A percentile compares a stretch with the other conserved stretches of the same genome.
These are phyloP conservation scores for Cheiracanthium punctorium DNA, from an alignment of 2,888 invertebrate species.

Conservation along the genomic window DNA sequence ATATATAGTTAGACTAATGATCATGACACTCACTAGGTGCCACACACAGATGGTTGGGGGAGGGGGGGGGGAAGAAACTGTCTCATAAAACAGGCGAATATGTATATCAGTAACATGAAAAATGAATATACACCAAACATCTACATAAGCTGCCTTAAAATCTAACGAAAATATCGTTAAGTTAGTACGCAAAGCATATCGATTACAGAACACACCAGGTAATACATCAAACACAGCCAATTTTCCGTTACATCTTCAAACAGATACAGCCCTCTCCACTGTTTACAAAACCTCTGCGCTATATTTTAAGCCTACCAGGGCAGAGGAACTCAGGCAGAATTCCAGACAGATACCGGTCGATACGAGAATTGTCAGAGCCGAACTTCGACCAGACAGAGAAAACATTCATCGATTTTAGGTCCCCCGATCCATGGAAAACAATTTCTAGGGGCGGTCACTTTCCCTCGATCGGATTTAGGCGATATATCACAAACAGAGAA, in stretches of 20 bases:
- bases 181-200: too few relatives aligned
- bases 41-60: too few relatives aligned
- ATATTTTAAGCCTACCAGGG: not conserved
- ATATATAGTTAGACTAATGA: too few relatives aligned
- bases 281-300: conserved; percentile 24
- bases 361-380: conserved; percentile 9
- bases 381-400: conserved; percentile 33
- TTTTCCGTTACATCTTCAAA: not conserved
- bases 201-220: too few relatives aligned
- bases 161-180: too few relatives aligned
- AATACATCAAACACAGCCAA: not conserved
- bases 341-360: conserved; percentile 36
- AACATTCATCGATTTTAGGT: conserved; percentile 49
- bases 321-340: not conserved
- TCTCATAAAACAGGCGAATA: too few relatives aligned
- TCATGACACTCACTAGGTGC: too few relatives aligned
- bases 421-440: conserved; percentile 29
- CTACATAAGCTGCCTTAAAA: too few relatives aligned
- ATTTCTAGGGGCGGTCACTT: conserved; percentile 32
- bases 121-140: too few relatives aligned
- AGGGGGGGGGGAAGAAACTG: too few relatives aligned
- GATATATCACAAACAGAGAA: not conserved
- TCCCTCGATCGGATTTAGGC: not conserved
- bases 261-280: not conserved
- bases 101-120: too few relatives aligned